Base-by-base conservation (phyloP, 2,888 invertebrate genomes). In the Nemotelus nigrinus region DNA sequence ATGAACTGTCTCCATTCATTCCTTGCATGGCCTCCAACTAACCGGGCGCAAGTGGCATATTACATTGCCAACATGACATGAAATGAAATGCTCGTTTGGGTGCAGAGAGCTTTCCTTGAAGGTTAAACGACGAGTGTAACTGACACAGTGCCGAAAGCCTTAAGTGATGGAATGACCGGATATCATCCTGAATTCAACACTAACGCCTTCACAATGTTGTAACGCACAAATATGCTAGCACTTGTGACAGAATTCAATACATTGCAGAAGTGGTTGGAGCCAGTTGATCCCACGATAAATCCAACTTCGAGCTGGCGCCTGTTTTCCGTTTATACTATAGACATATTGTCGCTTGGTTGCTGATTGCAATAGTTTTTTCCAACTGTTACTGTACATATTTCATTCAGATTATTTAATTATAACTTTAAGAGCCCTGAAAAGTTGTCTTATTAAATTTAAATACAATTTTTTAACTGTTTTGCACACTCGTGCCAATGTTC, bases 1-100 rank as follows among this genome's bases (percentile, higher is more conserved):
- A 80, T 81, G 80, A 81, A 80, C 77, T 72, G 67, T 79, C 75
- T 80, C 79, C 81, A 81, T 81, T 81, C 81, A 81, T 80, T 77
- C 64, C 74, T 71, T 68, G 76, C 64, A 70, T 74, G 79, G 76
- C 78, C 79, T 80, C 78, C 77, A 79, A 77, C 60, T 68, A 71
- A 76, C 75, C 48, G 65, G 53, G 65, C 55, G 10, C 53, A 60
- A 58, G 72, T 60, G 45, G 58, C 58, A 60, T 41, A 41, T 53
- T 53, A 77, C 63, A 78, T 71, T 53, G 64, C 67, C 64, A 76
- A 68, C 50, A 76, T 70, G 76, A 45, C 57, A 77, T 55, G 60
- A 50, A 43, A 50, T 57, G 47, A 60, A 60, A 60, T 48, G 47
- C 10, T 70, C 4, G 58, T 5, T 72, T 47, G 57, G 74, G 63